Evolutionary conservation across 2,797 vertebrate genomes (phyloP), one percentile per base, ranked within the genome.

Genomic region (Sebastes paucispinis): DNA sequence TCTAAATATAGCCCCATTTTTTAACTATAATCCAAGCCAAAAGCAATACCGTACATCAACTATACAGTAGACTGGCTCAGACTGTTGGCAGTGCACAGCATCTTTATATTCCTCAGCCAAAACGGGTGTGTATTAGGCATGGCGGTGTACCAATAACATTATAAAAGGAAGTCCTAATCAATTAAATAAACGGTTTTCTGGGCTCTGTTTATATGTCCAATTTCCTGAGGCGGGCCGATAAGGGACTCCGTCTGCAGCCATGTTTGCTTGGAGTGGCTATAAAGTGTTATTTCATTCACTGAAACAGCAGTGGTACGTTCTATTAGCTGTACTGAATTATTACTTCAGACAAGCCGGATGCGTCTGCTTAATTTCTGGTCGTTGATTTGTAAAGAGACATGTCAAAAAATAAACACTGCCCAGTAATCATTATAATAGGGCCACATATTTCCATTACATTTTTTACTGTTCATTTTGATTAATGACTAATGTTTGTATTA

Each of bases 141-240:
- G 80, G 70, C 65, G 69, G 68, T 12, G 39, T 50, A 69, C 77
- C 65, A 86, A 34, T 29, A 64, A 64, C 57, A 69, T 43, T 9
- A 71, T 16, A 59, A 79, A 74, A 74, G 81, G 82, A 81, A 77
- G 60, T 78, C 60, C n/a, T 83, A 69, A 88, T 87, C 77, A 88
- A 89, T 93, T 77, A 83, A 90, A 88, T 73, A 66, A 87, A 87
- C 34, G 2, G 6, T 68, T 70, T 85, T 63, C 78, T 59, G 65
- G 52, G 62, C 27, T 81, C 50, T 81, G 79, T 85, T 81, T 70
- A 70, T 43, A 47, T 78, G 55, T 84, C 55, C 16, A 79, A 64
- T 88, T 87, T 87, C 85, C 86, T 78, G 79, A 62, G 24, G 31
- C 2, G 2, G n/a, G 24, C 32, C 3, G 78, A 87, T 89, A 87